A percentile compares a stretch with the other conserved stretches of the same genome.
phyloP scores from a whole-genome alignment of 2,113 vertebrate genomes.

The Neopipo cinnamomea region DNA sequence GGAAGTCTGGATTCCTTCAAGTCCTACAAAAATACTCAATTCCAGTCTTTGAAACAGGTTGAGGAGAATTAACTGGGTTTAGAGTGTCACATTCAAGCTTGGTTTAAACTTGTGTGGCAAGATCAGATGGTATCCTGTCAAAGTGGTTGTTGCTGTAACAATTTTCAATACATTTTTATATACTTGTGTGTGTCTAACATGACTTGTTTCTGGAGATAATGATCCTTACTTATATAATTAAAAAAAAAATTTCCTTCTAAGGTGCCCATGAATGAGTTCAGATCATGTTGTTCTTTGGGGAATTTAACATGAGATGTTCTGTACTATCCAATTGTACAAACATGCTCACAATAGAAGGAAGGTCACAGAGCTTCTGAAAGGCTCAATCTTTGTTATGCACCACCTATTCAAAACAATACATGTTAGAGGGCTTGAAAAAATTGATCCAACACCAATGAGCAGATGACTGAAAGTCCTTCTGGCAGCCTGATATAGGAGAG shows the following conservation, averaged over 20 bases:
- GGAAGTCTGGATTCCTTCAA: neutral
- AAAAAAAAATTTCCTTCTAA: neutral
- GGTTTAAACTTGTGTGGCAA: neutral
- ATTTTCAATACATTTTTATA: neutral
- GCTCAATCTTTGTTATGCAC: neutral
- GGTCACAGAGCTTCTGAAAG: neutral
- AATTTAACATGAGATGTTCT: neutral
- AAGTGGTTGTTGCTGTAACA: neutral
- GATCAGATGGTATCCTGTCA: neutral
- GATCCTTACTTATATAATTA: neutral
- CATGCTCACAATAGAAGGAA: neutral
- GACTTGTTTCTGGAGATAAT: neutral
- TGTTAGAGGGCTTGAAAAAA: constrained; percentile 10
- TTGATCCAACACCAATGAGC: neutral
- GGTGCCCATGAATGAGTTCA: neutral
- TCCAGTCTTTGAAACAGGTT: neutral
- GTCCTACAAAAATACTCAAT: neutral
- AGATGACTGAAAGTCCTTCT: neutral
- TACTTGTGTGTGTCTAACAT: accelerated
- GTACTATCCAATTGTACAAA: neutral
- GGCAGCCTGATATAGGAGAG: neutral
- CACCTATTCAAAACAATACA: neutral
- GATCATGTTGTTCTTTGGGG: neutral
- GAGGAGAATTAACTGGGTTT: neutral
- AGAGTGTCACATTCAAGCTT: neutral